phyloP scores from a whole-genome alignment of 2,113 vertebrate species.

The Scopus umbretta region DNA sequence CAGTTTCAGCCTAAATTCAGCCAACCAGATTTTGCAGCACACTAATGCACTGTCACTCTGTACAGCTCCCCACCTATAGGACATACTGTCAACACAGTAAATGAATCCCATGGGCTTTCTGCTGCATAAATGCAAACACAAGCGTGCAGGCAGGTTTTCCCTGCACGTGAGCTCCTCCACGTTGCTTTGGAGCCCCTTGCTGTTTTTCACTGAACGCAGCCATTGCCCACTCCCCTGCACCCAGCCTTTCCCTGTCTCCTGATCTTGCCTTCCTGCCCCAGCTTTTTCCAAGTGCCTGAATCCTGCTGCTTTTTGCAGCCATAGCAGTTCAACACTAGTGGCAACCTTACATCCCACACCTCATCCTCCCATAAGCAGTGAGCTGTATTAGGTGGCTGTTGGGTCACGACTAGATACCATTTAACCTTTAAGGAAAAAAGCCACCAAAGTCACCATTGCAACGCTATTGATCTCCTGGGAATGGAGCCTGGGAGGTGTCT shows the following conservation, averaged over 20 bases:
- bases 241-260: neutral
- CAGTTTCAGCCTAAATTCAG: neutral
- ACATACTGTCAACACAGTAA: neutral
- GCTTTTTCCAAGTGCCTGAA: neutral
- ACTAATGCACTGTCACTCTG: neutral
- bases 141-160: neutral
- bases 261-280: neutral
- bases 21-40: neutral
- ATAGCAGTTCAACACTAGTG: neutral
- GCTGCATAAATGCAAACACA: neutral
- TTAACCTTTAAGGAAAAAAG: neutral
- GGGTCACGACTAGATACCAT: neutral
- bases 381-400: neutral
- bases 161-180: fast-evolving
- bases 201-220: neutral
- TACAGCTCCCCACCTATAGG: neutral
- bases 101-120: neutral
- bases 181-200: neutral
- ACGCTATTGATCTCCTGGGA: conserved; percentile 26
- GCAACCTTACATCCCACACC: neutral
- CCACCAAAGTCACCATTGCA: neutral
- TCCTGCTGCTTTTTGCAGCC: neutral
- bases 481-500: neutral
- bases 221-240: neutral
- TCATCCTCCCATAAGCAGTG: neutral